Base-by-base conservation (phyloP, 2,797 vertebrate genomes). In the Smutsia temminckii region DNA sequence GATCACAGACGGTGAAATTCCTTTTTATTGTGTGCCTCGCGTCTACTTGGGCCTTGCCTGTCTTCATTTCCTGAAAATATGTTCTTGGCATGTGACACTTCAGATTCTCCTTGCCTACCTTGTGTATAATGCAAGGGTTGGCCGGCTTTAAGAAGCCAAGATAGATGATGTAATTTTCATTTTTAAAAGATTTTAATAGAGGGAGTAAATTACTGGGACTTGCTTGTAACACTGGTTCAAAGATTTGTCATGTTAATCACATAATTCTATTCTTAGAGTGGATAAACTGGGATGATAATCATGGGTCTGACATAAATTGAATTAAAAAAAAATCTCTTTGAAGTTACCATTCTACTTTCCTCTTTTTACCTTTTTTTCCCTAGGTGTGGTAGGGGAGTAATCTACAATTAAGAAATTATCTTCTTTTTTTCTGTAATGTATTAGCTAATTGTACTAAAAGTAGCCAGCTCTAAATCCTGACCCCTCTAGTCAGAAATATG, bases 51-150 rank as follows among this genome's bases (percentile, higher is more conserved):
- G 96, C 96, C 91, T 97, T 98, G 97, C 75, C 61, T 94, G 29
- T 97, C 97, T 98, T 97, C 96, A 72, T 96, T 97, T 87, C 64
- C 74, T 63, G 80, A 10, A 20, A 12, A 12, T 94, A 93, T 42
- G 32, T 97, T 96, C 97, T 97, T 95, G 97, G 98, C 98, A 98
- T 98, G 97, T 97, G 97, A 98, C 96, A 97, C 97, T 95, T 98
- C 94, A 97, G 95, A 92, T 90, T 97, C 91, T 97, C 98, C 96
- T 95, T 97, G 97, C 92, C 95, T 97, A 84, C 85, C 91, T 96
- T 93, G 89, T 98, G 95, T 84, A 95, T 93, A 95, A 97, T 81
- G 72, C 96, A 97, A 97, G 90, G 95, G 97, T 96, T 98, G 97
- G 95, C 96, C 93, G 96, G 97, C 94, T 98, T 94, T 97, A 97